phyloP scores from a whole-genome alignment of 2,113 vertebrate genomes.

The Procapra przewalskii region DNA sequence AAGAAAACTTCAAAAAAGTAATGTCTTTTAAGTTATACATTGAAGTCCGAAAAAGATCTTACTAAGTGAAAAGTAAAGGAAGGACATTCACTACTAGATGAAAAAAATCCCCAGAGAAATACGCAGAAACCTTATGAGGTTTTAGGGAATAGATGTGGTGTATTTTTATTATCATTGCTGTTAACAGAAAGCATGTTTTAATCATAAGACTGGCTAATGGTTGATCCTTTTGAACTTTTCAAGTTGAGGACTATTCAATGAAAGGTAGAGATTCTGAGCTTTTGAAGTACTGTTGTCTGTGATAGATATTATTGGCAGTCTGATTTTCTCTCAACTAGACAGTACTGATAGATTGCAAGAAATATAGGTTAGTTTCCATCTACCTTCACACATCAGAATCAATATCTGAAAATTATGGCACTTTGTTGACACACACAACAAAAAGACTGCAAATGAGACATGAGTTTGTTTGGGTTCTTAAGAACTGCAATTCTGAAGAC shows the following conservation, averaged over 20 bases:
- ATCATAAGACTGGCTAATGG: neutral
- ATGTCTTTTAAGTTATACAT: neutral
- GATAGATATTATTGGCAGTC: neutral
- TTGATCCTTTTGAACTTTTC: neutral
- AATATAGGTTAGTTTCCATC: neutral
- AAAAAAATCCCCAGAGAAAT: neutral
- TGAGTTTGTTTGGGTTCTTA: neutral
- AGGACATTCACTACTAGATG: neutral
- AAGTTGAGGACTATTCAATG: neutral
- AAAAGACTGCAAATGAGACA: neutral
- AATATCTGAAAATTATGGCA: neutral
- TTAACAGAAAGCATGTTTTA: neutral
- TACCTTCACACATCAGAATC: neutral
- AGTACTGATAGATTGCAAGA: neutral
- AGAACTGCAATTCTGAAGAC: neutral
- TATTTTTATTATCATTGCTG: neutral
- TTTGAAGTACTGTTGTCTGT: neutral
- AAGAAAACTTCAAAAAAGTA: neutral
- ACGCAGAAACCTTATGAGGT: neutral
- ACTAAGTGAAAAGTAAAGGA: neutral
- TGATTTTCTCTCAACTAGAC: neutral
- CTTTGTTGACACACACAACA: neutral
- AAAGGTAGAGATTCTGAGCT: neutral
- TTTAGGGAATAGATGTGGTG: neutral
- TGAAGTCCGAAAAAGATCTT: neutral